Conservation (phyloP, 2,888 invertebrate genomes). For the Pristionchus exspectatus region DNA sequence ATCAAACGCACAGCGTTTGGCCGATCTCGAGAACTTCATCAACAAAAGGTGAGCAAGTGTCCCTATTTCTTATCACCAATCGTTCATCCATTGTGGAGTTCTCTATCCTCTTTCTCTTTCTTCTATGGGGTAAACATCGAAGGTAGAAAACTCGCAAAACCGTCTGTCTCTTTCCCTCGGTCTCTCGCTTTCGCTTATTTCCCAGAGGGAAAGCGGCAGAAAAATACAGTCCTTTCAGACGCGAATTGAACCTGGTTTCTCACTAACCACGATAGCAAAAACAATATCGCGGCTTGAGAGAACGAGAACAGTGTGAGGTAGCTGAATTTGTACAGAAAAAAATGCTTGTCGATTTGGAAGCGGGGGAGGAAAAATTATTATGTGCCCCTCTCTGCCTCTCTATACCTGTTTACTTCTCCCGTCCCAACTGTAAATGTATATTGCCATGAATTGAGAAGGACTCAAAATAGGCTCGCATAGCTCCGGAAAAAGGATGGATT, state of each 20-base stretch:
- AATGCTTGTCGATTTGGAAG: background rate
- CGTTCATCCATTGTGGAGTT: background rate
- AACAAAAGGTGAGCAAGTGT: conserved; percentile 63
- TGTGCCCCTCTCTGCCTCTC: background rate
- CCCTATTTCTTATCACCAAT: background rate
- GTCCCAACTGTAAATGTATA: conserved; percentile 36
- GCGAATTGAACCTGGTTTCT: conserved; percentile 24
- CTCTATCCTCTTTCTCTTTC: conserved; percentile 16
- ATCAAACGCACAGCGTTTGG: conserved; percentile 70
- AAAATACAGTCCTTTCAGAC: conserved; percentile 41
- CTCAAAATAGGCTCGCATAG: conserved; percentile 1
- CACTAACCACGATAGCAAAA: background rate
- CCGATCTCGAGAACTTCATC: conserved; percentile 70
- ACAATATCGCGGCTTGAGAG: background rate
- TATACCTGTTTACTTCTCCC: conserved; percentile 25
- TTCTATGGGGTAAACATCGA: conserved; percentile 44
- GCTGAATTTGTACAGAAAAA: background rate
- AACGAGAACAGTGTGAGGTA: background rate
- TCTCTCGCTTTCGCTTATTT: conserved; percentile 44
- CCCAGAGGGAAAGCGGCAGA: conserved; percentile 32
- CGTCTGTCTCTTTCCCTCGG: background rate
- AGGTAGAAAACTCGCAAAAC: conserved; percentile 45
- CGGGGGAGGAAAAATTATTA: conserved; percentile 26
- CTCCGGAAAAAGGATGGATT: background rate
- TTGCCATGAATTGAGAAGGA: conserved; percentile 14